A percentile compares a stretch with the other conserved stretches of the same genome.
Conservation (phyloP, 2,113 vertebrate species). For the Delphinapterus leucas region DNA sequence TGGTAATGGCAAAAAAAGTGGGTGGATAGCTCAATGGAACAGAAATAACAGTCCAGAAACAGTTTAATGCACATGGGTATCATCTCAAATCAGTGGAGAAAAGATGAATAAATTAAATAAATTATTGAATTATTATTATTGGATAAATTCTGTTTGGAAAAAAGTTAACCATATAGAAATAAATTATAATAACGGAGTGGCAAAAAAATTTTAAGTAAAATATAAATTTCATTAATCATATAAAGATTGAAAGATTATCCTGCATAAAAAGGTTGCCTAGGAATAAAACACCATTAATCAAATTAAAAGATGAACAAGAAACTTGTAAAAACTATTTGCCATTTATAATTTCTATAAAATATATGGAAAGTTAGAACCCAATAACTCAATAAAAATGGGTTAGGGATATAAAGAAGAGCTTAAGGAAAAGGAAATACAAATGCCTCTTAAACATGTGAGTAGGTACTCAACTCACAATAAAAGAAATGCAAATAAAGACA, state of each 20-base stretch:
- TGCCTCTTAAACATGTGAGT: background rate
- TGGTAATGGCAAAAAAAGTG: background rate
- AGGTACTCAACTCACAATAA: background rate
- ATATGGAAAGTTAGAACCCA: background rate
- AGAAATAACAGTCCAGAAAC: background rate
- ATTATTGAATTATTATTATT: background rate
- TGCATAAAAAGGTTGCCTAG: background rate
- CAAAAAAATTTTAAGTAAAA: background rate
- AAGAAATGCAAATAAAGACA: conserved; percentile 3
- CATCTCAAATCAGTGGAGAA: background rate
- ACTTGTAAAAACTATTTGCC: background rate
- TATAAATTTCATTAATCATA: background rate
- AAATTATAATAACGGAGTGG: background rate
- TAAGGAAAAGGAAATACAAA: background rate
- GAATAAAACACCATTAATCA: background rate
- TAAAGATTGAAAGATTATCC: background rate
- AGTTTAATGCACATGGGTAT: background rate
- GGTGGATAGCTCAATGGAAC: background rate
- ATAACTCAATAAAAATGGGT: background rate
- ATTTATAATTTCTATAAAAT: background rate
- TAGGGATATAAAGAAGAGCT: background rate
- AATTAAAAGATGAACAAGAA: background rate
- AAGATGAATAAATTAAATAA: background rate
- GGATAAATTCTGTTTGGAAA: background rate
- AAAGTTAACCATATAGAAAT: background rate